These are phyloP conservation scores for Chymomyza fuscimana DNA, from an alignment of 2,888 invertebrate species.

Conservation along the genomic window DNA sequence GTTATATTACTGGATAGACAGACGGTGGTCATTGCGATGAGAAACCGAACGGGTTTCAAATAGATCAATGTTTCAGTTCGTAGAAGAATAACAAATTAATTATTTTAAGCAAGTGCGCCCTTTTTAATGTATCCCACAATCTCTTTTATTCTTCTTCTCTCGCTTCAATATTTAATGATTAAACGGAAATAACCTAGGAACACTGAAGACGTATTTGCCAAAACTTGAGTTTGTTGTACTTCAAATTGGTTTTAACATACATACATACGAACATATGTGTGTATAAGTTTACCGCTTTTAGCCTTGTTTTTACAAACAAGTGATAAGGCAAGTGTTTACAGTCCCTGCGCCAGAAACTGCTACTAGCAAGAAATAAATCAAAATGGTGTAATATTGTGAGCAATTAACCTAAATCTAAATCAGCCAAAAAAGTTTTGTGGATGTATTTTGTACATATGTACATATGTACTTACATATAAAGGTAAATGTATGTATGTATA, in stretches of 20 bases:
- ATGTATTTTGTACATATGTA: constrained; percentile 11
- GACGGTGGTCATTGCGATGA: background rate
- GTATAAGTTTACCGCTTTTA: background rate
- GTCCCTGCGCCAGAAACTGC: background rate
- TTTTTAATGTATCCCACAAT: background rate
- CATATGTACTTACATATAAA: background rate
- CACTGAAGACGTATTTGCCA: constrained; percentile 21
- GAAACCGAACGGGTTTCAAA: background rate
- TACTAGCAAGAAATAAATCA: constrained; percentile 34
- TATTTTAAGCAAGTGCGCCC: constrained; percentile 34
- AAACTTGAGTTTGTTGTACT: constrained; percentile 31
- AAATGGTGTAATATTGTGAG: constrained; percentile 22
- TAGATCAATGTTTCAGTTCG: background rate
- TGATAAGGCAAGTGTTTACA: background rate
- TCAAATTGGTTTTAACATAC: constrained; percentile 8
- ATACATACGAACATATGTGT: background rate
- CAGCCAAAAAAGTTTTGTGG: constrained; percentile 35
- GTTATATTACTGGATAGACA: too few relatives aligned
- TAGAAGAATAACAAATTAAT: constrained; percentile 22
- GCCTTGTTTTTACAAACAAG: background rate
- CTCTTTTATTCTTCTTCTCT: background rate
- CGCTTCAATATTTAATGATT: constrained; percentile 40
- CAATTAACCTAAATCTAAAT: constrained; percentile 60
- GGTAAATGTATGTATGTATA: background rate
- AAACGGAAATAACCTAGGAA: constrained; percentile 35